Evolutionary conservation across 2,113 vertebrate genomes (phyloP), one percentile per base, ranked within the genome.

Genomic region (Scortum barcoo): DNA sequence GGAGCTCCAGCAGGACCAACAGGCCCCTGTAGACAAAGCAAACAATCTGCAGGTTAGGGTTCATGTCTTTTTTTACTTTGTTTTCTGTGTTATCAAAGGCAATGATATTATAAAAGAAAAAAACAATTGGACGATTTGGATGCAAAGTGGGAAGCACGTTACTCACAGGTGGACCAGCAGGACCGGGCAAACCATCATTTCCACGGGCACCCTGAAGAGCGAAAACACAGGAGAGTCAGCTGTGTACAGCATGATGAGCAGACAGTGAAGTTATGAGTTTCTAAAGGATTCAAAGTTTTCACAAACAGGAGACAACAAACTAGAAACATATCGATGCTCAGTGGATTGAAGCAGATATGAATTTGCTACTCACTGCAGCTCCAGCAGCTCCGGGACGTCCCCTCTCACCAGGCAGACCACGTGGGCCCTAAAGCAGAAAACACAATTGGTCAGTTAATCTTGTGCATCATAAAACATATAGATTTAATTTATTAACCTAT

Each of bases 371-470:
- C 91, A 99, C 98, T 93, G 98, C 97, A 4, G 97, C 63, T 71
- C 98, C 98, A 20, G 97, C 78, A 1, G 97, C 84, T 84, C 98
- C 98, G 8, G 98, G 94, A 22, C 97, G 97, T 85, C 98, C 98
- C 95, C 98, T 96, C 95, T 99, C 98, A 5, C 98, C 98, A 3
- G 97, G 96, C 80, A 98, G 95, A 92, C 98, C 98, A 83, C 98
- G 98, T 58, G 97, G 96, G n/a, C 98, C 98, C 98, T 99, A 78
- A 24, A 76, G 86, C 33, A 87, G 19, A 83, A 81, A 30, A 70
- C 30, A 50, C 19, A 22, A 10, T 8, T 7, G 28, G n/a, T 70
- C 50, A 70, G 30, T 67, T 62, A 8, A 46, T 51, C n/a, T 26
- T 7, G 2, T 33, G 54, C 3, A 28, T 44, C 36, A 24, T 60